Percentiles rank a stretch among this genome's conserved stretches.
These are phyloP conservation scores for Panzeria rudis DNA, from an alignment of 2,888 invertebrate species.

Conservation along the genomic window DNA sequence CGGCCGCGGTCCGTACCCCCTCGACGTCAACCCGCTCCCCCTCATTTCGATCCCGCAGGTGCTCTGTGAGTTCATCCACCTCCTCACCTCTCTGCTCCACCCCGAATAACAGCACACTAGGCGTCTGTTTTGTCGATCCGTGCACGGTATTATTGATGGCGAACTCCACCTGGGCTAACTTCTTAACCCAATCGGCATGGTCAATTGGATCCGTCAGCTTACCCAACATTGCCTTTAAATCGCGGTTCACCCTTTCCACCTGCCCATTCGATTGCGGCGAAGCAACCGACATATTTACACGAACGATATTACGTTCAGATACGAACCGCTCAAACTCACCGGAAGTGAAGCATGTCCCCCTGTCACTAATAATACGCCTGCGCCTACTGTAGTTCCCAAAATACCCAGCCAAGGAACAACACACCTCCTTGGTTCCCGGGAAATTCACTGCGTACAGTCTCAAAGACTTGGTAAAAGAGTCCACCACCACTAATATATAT, in stretches of 20 bases:
- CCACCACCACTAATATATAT: constrained; percentile 48
- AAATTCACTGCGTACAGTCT: constrained; percentile 49
- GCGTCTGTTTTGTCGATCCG: constrained; percentile 29
- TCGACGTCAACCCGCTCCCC: neutral
- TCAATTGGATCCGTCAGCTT: constrained; percentile 24
- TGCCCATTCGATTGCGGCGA: neutral
- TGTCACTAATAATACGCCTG: constrained; percentile 43
- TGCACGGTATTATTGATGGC: constrained; percentile 29
- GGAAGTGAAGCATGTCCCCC: constrained; percentile 54
- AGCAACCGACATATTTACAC: constrained; percentile 21
- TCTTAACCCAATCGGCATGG: constrained; percentile 59
- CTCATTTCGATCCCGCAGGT: neutral
- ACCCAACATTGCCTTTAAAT: constrained; percentile 49
- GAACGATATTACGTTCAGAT: neutral
- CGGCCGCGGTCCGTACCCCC: neutral
- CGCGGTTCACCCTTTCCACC: constrained; percentile 47
- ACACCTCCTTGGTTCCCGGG: constrained; percentile 50
- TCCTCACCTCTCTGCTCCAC: constrained; percentile 26
- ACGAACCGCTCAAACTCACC: constrained; percentile 36
- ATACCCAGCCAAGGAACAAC: constrained; percentile 29
- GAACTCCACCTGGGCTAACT: constrained; percentile 35
- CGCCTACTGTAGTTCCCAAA: constrained; percentile 59
- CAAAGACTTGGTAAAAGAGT: constrained; percentile 12
- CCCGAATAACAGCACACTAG: constrained; percentile 36
- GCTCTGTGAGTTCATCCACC: constrained; percentile 42